Percentiles rank a stretch among this genome's conserved stretches.
phyloP scores from a whole-genome alignment of 2,113 vertebrate genomes.

The Nycticorax nycticorax region DNA sequence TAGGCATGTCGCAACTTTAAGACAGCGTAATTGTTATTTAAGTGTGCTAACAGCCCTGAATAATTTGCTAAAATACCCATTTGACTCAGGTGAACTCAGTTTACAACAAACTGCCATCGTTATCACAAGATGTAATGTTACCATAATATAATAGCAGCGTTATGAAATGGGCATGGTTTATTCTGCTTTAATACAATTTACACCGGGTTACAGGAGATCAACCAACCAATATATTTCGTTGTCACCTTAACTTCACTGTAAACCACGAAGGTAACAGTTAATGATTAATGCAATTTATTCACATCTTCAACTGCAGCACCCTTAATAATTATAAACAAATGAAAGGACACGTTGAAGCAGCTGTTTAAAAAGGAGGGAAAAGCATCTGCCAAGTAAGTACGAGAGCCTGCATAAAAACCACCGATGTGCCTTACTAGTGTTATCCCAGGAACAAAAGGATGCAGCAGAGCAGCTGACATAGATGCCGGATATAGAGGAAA shows the following conservation, averaged over 20 bases:
- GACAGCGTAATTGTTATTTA: background rate
- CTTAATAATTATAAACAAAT: background rate
- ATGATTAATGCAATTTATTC: background rate
- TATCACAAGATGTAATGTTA: background rate
- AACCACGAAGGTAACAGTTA: background rate
- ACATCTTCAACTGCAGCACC: background rate
- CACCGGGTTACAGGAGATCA: background rate
- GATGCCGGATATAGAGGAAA: slow-evolving; percentile 47
- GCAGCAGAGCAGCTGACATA: slow-evolving; percentile 48
- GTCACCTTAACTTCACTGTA: background rate
- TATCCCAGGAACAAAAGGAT: slow-evolving; percentile 56
- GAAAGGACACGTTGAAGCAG: background rate
- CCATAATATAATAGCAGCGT: background rate
- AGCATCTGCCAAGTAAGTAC: background rate
- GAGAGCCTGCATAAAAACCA: background rate
- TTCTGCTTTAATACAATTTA: background rate
- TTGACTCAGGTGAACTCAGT: background rate
- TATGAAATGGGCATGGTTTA: background rate
- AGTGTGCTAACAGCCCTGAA: background rate
- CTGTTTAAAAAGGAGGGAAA: background rate
- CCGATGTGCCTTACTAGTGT: background rate
- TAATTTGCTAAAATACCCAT: background rate
- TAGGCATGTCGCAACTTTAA: accelerated
- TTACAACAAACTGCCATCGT: background rate
- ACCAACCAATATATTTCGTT: background rate